These are phyloP conservation scores for Raja brachyura DNA, from an alignment of 2,113 vertebrate genomes.

Conservation along the genomic window DNA sequence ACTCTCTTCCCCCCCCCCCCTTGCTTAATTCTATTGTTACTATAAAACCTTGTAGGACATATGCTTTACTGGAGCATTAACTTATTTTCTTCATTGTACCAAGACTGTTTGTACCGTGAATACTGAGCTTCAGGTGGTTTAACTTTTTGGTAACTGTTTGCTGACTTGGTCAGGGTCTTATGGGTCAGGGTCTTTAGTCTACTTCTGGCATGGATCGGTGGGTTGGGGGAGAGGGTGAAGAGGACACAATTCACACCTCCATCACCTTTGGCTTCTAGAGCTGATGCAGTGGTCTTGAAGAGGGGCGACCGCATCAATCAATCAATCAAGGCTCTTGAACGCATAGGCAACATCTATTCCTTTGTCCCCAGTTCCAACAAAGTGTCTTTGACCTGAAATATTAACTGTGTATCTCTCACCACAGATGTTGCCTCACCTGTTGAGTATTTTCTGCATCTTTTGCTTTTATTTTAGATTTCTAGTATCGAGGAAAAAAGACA, in stretches of 20 bases:
- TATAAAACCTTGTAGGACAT: neutral
- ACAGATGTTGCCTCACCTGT: no score
- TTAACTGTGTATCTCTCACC: no score
- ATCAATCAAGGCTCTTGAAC: neutral
- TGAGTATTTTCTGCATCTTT: no score
- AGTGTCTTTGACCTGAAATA: no score
- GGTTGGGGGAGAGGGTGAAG: neutral
- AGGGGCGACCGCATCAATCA: neutral
- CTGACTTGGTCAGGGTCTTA: neutral
- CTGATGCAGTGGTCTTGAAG: neutral
- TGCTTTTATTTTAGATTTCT: no score
- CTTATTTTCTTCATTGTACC: neutral
- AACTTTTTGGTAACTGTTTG: neutral
- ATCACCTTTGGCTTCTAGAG: neutral
- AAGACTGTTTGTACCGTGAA: neutral
- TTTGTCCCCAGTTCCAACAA: no score
- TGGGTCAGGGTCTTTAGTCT: neutral
- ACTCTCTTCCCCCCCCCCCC: no score
- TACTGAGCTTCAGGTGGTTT: neutral
- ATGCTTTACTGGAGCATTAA: neutral
- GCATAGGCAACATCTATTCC: no score
- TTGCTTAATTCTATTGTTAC: neutral
- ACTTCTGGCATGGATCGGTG: neutral
- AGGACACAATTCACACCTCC: neutral
- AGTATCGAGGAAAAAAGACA: no score